These are phyloP conservation scores for Chymomyza caudatula DNA, from an alignment of 2,888 invertebrate species.

Conservation along the genomic window DNA sequence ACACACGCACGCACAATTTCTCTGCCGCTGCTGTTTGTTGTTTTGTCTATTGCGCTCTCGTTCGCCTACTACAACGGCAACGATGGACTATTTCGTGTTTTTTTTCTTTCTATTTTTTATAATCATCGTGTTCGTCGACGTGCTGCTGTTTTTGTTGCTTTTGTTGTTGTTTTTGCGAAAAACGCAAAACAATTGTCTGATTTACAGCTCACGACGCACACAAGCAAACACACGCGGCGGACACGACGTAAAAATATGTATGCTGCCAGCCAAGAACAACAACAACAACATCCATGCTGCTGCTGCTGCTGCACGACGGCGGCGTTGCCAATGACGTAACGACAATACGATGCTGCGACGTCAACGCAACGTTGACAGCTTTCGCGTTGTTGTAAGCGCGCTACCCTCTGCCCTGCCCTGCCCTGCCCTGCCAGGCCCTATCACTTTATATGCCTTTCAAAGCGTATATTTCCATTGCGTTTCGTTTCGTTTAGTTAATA, in stretches of 20 bases:
- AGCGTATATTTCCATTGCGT: not conserved
- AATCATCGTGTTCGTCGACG: constrained; percentile 1
- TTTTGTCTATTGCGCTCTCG: constrained; percentile 6
- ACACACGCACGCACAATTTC: not conserved
- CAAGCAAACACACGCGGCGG: not conserved
- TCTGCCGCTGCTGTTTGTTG: constrained; percentile 5
- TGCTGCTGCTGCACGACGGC: constrained; percentile 9
- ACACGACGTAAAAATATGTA: not conserved
- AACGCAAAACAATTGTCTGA: constrained; percentile 29
- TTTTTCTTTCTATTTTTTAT: not conserved
- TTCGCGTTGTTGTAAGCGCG: not conserved
- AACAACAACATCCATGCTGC: constrained; percentile 39
- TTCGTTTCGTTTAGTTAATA: not conserved
- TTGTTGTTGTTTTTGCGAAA: constrained; percentile 26
- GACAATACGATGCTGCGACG: not conserved
- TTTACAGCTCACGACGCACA: constrained; percentile 9
- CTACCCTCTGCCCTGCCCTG: not conserved
- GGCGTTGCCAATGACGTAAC: constrained; percentile 34
- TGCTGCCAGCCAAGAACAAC: constrained; percentile 31
- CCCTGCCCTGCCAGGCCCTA: not conserved
- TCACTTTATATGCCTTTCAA: no score
- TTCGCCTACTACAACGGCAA: not conserved
- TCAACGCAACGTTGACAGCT: constrained; percentile 2
- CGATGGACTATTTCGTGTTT: not conserved
- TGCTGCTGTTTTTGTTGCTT: not conserved